Evolutionary conservation across 1,140 invertebrate species (phyloP), one percentile per base, ranked within the genome.

Genomic region (Anoplophora glabripennis): DNA sequence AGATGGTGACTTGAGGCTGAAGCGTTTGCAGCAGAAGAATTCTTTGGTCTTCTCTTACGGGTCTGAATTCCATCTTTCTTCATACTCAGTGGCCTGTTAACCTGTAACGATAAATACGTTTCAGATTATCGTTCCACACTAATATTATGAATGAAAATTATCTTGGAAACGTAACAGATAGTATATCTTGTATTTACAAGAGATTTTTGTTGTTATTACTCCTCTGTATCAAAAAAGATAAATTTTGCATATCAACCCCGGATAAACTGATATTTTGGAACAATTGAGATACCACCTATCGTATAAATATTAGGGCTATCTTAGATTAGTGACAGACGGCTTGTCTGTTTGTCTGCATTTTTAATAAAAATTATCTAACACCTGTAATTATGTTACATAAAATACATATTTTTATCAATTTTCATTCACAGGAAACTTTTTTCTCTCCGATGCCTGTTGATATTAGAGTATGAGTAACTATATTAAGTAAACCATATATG

Each of bases 31-130:
- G 52, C 53, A 11, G 53, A 35, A 2, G 57, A 59, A 37, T 76
- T 83, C 75, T 92, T 92, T 34, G 90, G 90, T 74, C 95, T 95
- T 56, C 94, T 80, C 73, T 96, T 96, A 41, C 94, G 78, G 18
- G 90, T 94, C 76, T 96, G 94, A 70, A 97, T 96, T 7, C 90
- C 91, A 57, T 97, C 94, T 76, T 98, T 98, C 73, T 94, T 93
- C 94, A 98, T 97, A 46, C 91, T 90, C 49, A 93, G 75, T 10
- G 95, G 95, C 59, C 89, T 82, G 74, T 89, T 89, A 41, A 95
- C 90, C 87, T 89, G 77, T 57, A 77, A 75, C 21, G 36, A 56
- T 21, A 55, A 38, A 44, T 53, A 58, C 17, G 40, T 38, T 38
- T 49, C n/a, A 46, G 44, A 56, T 46, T 46, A 47, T 37, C 10